Evolutionary conservation across 2,797 vertebrate species (phyloP).

Genomic region (Enteromius anoplus): DNA sequence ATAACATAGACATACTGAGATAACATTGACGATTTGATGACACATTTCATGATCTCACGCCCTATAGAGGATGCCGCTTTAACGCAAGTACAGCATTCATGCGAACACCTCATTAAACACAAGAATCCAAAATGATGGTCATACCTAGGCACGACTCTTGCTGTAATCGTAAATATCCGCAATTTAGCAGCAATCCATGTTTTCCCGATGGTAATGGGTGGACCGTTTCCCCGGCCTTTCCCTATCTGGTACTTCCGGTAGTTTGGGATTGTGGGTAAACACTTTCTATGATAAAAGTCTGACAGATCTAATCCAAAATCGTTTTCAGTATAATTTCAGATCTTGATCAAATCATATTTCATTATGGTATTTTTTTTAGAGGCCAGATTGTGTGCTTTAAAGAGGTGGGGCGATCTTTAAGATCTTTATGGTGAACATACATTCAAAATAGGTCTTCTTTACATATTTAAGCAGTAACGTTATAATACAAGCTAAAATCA

Average conservation of each 20-base stretch:
- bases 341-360: not conserved
- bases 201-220: constrained; percentile 2
- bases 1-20: not conserved
- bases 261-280: constrained; percentile 17
- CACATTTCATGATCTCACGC: not conserved
- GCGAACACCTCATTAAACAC: not conserved
- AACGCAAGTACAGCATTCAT: not conserved
- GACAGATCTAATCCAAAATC: not conserved
- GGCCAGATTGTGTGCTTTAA: not conserved
- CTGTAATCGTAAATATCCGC: not conserved
- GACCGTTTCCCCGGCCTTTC: not conserved
- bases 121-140: not conserved
- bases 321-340: not conserved
- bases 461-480: not conserved
- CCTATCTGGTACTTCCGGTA: constrained; percentile 3
- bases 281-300: constrained; percentile 22
- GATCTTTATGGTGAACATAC: not conserved
- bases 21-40: not conserved
- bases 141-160: constrained; percentile 16
- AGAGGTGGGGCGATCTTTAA: not conserved
- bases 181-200: constrained; percentile 35
- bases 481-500: not conserved
- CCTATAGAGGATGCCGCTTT: not conserved
- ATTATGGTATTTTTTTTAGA: not conserved
- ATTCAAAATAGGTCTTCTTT: not conserved